Base-by-base conservation (phyloP, 2,888 invertebrate genomes). In the Maniola hyperantus region DNA sequence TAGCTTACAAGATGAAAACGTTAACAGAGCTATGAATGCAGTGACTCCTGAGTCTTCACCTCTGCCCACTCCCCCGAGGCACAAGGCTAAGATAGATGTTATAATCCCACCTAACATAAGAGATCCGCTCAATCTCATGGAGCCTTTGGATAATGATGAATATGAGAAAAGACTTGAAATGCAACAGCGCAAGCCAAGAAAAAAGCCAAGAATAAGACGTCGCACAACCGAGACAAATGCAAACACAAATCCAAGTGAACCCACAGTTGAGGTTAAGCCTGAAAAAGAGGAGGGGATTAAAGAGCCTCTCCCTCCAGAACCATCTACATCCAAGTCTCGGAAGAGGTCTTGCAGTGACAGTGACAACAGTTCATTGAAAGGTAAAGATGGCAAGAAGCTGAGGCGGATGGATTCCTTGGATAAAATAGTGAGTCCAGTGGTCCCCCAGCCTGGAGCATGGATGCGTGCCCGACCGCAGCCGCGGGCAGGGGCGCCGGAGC, bases 31-130 rank as follows among this genome's bases (percentile, higher is more conserved):
- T 7, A 96, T 97, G 94, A 97, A 97, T 88, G 96, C 96, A n/a
- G 96, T 96, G 0, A 98, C 98, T 15, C 98, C 98, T 63, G 96
- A 97, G 79, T 97, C 97, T 39, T 98, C 98, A 67, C 99, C 99
- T 0, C 87, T 97, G 80, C 96, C 97, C 64, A 96, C 96, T 48
- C 97, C 97, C n/a, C 95, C 95, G 62, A 93, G 96, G 70, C 94
- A 96, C 71, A 96, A 96, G 82, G 95, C 94, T 53, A 95, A 95
- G 81, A 96, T 98, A 73, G 97, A 98, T 90, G 97, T 97, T 4
- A 96, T 97, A 68, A 98, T 98, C 81, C 99, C 98, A 60, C 97
- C 97, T 42, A 98, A 99, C 83, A 97, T 98, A 60, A 94, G 96
- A 78, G 99, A 99, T 91, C 99, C 99, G 0, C 88, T 99, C 61